These are phyloP conservation scores for Campoplex capitator DNA, from an alignment of 2,888 invertebrate genomes.

Conservation along the genomic window DNA sequence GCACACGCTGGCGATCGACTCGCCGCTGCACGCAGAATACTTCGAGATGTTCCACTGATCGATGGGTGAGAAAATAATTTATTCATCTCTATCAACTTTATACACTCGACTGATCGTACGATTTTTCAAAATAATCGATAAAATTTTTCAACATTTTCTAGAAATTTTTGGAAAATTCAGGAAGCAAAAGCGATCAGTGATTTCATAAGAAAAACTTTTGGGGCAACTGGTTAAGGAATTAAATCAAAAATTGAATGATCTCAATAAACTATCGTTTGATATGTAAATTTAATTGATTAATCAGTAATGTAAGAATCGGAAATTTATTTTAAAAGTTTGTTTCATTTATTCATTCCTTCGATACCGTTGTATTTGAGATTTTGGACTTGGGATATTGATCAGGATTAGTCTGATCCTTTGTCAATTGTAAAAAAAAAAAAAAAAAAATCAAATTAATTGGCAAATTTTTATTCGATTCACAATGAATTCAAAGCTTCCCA, in stretches of 20 bases:
- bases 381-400: background rate
- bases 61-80: constrained; percentile 78
- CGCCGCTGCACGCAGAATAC: constrained; percentile 82
- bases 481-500: background rate
- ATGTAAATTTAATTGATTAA: background rate
- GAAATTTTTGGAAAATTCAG: background rate
- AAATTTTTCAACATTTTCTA: background rate
- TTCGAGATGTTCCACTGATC: constrained; percentile 81
- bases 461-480: background rate
- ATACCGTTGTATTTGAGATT: background rate
- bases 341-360: too few species aligned
- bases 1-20: constrained; percentile 83
- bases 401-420: background rate
- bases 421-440: background rate
- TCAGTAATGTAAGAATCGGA: too few species aligned
- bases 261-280: background rate
- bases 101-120: background rate
- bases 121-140: background rate
- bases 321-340: too few species aligned
- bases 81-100: background rate
- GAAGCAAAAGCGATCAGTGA: background rate
- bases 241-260: background rate
- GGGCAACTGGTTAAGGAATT: background rate
- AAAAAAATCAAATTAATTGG: background rate
- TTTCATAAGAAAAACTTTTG: background rate